Percentiles rank a stretch among this genome's conserved stretches.
phyloP scores from a whole-genome alignment of 1,140 invertebrate species.

The Camponotus floridanus region DNA sequence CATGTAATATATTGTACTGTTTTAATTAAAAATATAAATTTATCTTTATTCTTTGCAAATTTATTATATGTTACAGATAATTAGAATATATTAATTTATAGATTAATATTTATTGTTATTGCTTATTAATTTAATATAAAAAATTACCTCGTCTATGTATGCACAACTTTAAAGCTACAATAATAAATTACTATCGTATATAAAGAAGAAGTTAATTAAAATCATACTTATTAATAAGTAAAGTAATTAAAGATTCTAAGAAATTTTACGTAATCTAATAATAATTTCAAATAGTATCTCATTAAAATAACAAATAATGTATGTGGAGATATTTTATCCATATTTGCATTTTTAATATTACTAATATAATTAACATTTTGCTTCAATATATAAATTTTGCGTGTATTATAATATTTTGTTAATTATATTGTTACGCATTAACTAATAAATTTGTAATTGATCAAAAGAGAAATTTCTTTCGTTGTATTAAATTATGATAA shows the following conservation, averaged over 20 bases:
- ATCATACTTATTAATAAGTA: no score
- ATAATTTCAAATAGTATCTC: not conserved
- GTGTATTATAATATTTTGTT: not conserved
- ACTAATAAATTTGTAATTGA: constrained; percentile 18
- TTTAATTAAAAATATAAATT: constrained; percentile 3
- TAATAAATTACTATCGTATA: not conserved
- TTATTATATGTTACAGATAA: not conserved
- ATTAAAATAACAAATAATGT: not conserved
- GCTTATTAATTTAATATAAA: not conserved
- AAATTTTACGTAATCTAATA: not conserved
- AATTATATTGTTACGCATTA: not conserved
- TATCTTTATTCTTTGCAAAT: not conserved
- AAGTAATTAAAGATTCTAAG: not conserved
- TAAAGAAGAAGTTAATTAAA: not conserved
- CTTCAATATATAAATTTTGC: not conserved
- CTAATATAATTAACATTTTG: not conserved
- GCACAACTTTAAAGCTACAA: not conserved
- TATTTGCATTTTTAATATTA: not conserved
- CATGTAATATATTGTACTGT: no score
- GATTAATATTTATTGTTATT: not conserved
- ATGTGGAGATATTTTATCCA: not conserved
- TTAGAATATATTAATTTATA: constrained; percentile 13
- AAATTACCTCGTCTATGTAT: not conserved
- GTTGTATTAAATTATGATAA: not conserved
- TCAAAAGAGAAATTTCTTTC: not conserved